These are phyloP conservation scores for Parus major DNA, from an alignment of 2,113 vertebrate genomes.

Conservation along the genomic window DNA sequence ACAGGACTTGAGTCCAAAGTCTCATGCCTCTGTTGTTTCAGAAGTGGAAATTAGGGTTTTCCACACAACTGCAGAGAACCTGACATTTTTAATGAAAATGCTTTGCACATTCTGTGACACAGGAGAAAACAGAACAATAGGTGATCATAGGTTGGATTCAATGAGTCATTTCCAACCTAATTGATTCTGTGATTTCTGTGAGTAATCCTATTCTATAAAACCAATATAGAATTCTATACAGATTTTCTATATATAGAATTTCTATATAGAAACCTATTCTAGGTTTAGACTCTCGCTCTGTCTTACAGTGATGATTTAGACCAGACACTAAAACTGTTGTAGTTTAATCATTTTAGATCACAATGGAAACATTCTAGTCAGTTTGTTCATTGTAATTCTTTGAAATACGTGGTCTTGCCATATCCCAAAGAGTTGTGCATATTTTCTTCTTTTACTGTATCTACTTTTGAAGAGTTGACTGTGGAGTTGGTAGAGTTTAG, in stretches of 20 bases:
- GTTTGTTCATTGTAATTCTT: neutral
- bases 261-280: neutral
- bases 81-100: neutral
- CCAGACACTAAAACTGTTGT: neutral
- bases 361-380: neutral
- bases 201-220: neutral
- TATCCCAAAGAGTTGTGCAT: neutral
- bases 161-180: neutral
- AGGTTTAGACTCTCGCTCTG: neutral
- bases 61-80: neutral
- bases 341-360: neutral
- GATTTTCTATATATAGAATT: too few relatives aligned
- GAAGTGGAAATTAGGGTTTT: neutral
- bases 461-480: neutral
- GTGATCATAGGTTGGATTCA: neutral
- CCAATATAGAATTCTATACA: too few relatives aligned
- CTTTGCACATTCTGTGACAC: neutral
- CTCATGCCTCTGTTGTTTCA: neutral
- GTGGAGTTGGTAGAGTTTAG: neutral
- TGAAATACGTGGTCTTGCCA: rapidly evolving
- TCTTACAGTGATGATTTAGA: neutral
- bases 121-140: neutral
- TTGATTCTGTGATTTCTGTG: neutral
- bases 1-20: neutral
- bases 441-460: neutral